Conservation (phyloP, 2,113 vertebrate genomes). For the Pterophyllum scalare region DNA sequence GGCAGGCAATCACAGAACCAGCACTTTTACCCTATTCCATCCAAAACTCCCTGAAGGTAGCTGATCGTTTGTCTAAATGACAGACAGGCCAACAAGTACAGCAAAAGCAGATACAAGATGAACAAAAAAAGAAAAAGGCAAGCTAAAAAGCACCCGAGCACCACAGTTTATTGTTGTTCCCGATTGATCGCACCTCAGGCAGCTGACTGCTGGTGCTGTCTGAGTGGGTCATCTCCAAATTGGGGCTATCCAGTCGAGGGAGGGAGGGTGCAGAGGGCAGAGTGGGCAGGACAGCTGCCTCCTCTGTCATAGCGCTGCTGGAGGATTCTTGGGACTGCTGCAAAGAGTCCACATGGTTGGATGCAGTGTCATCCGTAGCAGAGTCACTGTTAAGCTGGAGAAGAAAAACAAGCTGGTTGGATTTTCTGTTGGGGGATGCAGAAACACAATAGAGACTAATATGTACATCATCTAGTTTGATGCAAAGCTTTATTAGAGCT, state of each 20-base stretch:
- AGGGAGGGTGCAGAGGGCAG: slow-evolving; percentile 76
- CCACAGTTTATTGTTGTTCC: slow-evolving; percentile 85
- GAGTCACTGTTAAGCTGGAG: slow-evolving; percentile 90
- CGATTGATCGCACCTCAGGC: slow-evolving; percentile 97
- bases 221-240: slow-evolving; percentile 90
- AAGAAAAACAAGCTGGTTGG: neutral
- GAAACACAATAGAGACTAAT: neutral
- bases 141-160: slow-evolving; percentile 90
- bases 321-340: slow-evolving; percentile 93
- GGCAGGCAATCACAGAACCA: slow-evolving; percentile 3
- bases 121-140: slow-evolving; percentile 14
- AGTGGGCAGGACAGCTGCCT: slow-evolving; percentile 82
- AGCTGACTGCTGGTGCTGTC: slow-evolving; percentile 96
- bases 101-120: slow-evolving; percentile 38
- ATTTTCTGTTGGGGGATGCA: neutral
- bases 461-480: neutral
- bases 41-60: slow-evolving; percentile 1
- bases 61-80: slow-evolving; percentile 11
- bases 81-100: slow-evolving; percentile 39
- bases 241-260: slow-evolving; percentile 87
- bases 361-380: slow-evolving; percentile 85
- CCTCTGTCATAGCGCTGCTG: slow-evolving; percentile 88
- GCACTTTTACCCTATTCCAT: slow-evolving; percentile 22
- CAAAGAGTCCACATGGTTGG: slow-evolving; percentile 89
- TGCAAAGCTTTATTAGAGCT: neutral